Conservation (phyloP, 2,113 vertebrate genomes). For the Boleophthalmus pectinirostris region DNA sequence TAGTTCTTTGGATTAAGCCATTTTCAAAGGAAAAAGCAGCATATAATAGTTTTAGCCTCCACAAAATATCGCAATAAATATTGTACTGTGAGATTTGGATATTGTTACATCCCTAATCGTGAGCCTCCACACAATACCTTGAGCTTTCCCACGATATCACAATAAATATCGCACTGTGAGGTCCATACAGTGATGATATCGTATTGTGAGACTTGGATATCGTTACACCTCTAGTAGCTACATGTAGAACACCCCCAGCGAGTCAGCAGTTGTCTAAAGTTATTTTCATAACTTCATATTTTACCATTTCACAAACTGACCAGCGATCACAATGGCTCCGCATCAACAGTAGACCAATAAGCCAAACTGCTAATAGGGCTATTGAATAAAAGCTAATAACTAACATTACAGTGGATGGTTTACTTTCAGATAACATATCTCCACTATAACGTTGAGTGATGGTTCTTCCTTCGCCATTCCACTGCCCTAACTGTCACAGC, state of each 20-base stretch:
- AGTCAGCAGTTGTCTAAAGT: not conserved
- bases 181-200: too few relatives aligned
- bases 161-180: too few relatives aligned
- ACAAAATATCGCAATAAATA: too few relatives aligned
- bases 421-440: slow-evolving; percentile 9
- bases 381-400: slow-evolving; percentile 1
- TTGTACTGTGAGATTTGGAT: too few relatives aligned
- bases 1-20: too few relatives aligned
- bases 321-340: not conserved
- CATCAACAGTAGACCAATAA: not conserved
- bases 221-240: too few relatives aligned
- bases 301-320: slow-evolving; percentile 2
- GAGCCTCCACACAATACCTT: too few relatives aligned
- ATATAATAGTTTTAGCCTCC: too few relatives aligned
- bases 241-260: not conserved
- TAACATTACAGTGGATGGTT: not conserved
- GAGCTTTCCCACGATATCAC: too few relatives aligned
- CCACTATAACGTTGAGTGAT: not conserved
- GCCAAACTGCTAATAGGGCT: not conserved
- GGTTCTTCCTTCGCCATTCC: not conserved
- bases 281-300: not conserved
- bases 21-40: too few relatives aligned
- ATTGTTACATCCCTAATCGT: too few relatives aligned
- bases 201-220: too few relatives aligned
- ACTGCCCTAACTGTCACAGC: not conserved